Evolutionary conservation across 1,140 invertebrate genomes (phyloP), one percentile per base, ranked within the genome.

Genomic region (Harlomillsia oculata): DNA sequence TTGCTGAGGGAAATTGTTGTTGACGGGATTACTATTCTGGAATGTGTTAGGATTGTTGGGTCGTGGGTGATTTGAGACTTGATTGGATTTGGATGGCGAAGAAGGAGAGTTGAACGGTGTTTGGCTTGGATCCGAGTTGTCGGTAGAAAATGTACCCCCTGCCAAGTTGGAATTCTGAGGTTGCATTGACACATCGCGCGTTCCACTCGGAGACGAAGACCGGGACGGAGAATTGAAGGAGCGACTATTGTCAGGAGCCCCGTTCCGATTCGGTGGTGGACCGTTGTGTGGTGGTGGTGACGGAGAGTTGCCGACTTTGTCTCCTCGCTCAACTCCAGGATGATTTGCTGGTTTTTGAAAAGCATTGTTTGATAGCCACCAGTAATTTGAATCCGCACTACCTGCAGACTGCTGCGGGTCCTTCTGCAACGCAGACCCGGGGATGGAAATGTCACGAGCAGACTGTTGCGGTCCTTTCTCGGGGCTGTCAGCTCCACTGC

Each of bases 291-390:
- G 43, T 45, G 20, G n/a, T 20, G 43, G 30, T 25, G 43, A 45
- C n/a, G 45, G 16, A 16, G 49, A 43, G 13, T 18, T 9, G 8
- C 9, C 40, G 18, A 16, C 13, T 16, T 21, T 25, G 21, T 51
- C 59, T 28, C 43, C 43, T 20, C 32, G 45, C 50, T 53, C 53
- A 2, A 65, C 53, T 25, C 63, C 63, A 16, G 63, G 63, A 51
- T 65, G 60, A 44, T 58, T 56, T 1, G 59, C 29, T 26, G 63
- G 63, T 51, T 56, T 56, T 32, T 54, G 59, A 46, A 65, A 65
- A 14, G 63, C 51, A 51, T 60, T 60, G 13, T 55, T 21, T 13
- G 25, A 43, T 41, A 50, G n/a, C 60, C 59, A 62, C 63, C 63
- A 65, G 44, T 56, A 56, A 57, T 59, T 53, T 28, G 52, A 26